A percentile compares a stretch with the other conserved stretches of the same genome.
Conservation (phyloP, 2,888 invertebrate species). For the Aphodius granarius region DNA sequence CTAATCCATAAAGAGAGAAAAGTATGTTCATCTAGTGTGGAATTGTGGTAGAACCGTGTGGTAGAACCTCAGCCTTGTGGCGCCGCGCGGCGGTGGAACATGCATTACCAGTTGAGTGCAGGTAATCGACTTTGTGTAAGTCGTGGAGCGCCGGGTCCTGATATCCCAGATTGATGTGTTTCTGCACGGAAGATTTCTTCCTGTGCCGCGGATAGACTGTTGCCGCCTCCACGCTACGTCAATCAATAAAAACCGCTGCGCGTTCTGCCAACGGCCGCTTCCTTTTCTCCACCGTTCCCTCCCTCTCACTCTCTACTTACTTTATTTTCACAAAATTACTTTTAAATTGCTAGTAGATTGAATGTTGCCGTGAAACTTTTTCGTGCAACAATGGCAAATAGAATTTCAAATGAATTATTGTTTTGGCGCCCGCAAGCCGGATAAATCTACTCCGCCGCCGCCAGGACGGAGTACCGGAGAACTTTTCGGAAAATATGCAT, state of each 20-base stretch:
- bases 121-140: constrained; percentile 21
- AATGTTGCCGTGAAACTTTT: constrained; percentile 41
- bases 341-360: constrained; percentile 46
- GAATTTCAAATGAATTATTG: constrained; percentile 14
- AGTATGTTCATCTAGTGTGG: neutral
- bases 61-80: neutral
- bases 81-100: neutral
- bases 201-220: constrained; percentile 7
- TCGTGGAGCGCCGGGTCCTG: constrained; percentile 30
- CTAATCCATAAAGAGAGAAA: neutral
- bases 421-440: neutral
- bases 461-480: neutral
- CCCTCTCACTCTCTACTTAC: no score
- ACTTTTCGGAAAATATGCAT: neutral
- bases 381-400: constrained; percentile 36
- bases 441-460: neutral
- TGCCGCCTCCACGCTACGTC: neutral
- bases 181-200: constrained; percentile 39
- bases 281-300: neutral
- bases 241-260: neutral
- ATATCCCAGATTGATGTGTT: constrained; percentile 43
- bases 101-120: neutral
- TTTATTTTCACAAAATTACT: constrained; percentile 46
- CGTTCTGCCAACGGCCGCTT: neutral
- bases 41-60: neutral